Conservation (phyloP, 2,113 vertebrate genomes). For the Lamprotornis superbus region DNA sequence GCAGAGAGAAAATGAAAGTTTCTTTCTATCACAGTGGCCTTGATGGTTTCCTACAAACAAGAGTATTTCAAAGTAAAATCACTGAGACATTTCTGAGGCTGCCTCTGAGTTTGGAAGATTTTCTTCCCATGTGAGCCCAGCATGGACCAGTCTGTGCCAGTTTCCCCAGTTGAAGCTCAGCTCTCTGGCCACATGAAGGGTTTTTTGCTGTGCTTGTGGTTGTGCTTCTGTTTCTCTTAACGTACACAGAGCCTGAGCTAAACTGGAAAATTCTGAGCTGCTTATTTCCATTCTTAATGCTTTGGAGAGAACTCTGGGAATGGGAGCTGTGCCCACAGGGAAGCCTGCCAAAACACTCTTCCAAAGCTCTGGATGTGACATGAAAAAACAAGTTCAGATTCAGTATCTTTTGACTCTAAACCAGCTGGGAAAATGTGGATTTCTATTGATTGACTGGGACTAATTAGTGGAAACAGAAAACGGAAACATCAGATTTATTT, state of each 20-base stretch:
- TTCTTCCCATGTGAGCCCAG: neutral
- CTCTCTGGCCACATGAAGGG: neutral
- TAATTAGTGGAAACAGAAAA: neutral
- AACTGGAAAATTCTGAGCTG: conserved; percentile 61
- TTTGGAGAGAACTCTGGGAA: conserved; percentile 51
- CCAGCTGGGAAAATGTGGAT: neutral
- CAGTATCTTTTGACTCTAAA: conserved; percentile 19
- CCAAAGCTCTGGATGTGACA: conserved; percentile 30
- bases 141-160: neutral
- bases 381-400: conserved; percentile 38
- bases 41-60: neutral
- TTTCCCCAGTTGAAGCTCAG: neutral
- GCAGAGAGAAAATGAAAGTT: neutral
- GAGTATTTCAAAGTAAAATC: neutral
- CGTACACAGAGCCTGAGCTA: neutral
- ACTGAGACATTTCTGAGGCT: neutral
- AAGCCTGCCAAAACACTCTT: neutral
- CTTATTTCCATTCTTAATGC: conserved; percentile 54
- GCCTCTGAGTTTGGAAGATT: neutral
- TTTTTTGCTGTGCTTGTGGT: neutral
- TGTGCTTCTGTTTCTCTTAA: conserved; percentile 27
- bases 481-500: neutral
- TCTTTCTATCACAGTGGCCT: neutral
- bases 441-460: neutral
- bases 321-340: neutral